Base-by-base conservation (phyloP, 2,797 vertebrate genomes). In the Pitangus sulphuratus region DNA sequence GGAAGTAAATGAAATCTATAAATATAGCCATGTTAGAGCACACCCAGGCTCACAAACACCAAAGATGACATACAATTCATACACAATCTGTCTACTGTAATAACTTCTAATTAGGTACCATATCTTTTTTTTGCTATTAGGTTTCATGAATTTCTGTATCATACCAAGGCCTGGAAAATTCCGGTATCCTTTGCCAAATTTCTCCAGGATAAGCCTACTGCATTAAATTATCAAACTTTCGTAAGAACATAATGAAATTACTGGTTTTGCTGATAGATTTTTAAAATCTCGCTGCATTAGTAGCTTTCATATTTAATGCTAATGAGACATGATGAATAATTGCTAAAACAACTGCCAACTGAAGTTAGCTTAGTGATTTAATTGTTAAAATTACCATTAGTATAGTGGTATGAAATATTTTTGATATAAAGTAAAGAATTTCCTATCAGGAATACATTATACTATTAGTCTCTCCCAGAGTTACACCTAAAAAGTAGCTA, bases 311-410 rank as follows among this genome's bases (percentile, higher is more conserved):
- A 37, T 37, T 37, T 65, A 85, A 35, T 39, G 17, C 15, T 88
- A 92, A 90, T 84, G 51, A 83, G 51, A 88, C 9, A 75, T 57
- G 37, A 87, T 79, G 42, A 95, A 84, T 84, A 94, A 79, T 51
- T 85, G 31, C 21, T n/a, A 45, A 48, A 77, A 72, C 40, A 72
- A 53, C 18, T 84, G 21, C 48, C 58, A 80, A 19, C 50, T 87
- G 69, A 95, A 93, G 25, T 89, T 30, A 66, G 42, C 42, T 84
- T 91, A 60, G 62, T 77, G 91, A 84, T 90, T 77, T 88, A 58
- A 58, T 87, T 66, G 82, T 28, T 76, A 90, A 95, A 96, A 95
- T 87, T 76, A 84, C 22, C 64, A 74, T 69, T 66, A 65, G 53
- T 62, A 58, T 8, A 21, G 30, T 35, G 5, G 53, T 51, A 91